Percentiles rank a stretch among this genome's conserved stretches.
Evolutionary conservation across 2,888 invertebrate species (phyloP).

Genomic region (Hololepta plana): DNA sequence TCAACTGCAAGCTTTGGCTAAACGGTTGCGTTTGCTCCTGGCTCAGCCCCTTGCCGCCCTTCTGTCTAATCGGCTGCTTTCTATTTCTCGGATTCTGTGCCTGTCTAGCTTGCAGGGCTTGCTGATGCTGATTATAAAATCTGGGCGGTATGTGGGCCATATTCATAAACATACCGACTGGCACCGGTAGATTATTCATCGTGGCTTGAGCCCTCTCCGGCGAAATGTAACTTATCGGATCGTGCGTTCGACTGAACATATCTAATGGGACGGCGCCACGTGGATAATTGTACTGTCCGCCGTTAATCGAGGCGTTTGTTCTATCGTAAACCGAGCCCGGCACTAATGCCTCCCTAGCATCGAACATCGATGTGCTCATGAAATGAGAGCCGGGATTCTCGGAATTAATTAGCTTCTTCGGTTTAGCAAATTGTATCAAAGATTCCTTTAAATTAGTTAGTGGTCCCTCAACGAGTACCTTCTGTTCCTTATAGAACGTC

Average conservation of each 20-base stretch:
- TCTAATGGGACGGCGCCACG: slow-evolving; percentile 31
- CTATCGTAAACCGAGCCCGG: slow-evolving; percentile 89
- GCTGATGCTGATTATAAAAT: slow-evolving; percentile 58
- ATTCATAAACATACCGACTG: slow-evolving; percentile 88
- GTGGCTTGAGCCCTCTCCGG: slow-evolving; percentile 60
- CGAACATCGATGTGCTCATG: slow-evolving; percentile 94
- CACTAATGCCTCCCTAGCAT: slow-evolving; percentile 87
- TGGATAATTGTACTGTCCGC: slow-evolving; percentile 19
- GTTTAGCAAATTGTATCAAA: slow-evolving; percentile 91
- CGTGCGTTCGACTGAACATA: slow-evolving; percentile 55
- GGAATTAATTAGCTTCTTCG: slow-evolving; percentile 85
- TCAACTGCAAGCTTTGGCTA: slow-evolving; percentile 50
- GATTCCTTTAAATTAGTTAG: slow-evolving; percentile 93
- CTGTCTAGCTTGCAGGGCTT: slow-evolving; percentile 40
- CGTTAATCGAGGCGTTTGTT: slow-evolving; percentile 26
- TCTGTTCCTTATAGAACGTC: slow-evolving; percentile 94
- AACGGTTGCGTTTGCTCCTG: slow-evolving; percentile 25
- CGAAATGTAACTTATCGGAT: slow-evolving; percentile 85
- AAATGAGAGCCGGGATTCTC: slow-evolving; percentile 93
- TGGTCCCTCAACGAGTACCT: slow-evolving; percentile 95
- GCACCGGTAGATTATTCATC: slow-evolving; percentile 72
- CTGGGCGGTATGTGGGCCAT: slow-evolving; percentile 58
- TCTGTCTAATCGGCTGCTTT: slow-evolving; percentile 1
- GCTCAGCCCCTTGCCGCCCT: slow-evolving; percentile 14
- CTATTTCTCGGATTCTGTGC: slow-evolving; percentile 20